Evolutionary conservation across 2,113 vertebrate species (phyloP), one percentile per base, ranked within the genome.

Genomic region (Pterocles burchelli): DNA sequence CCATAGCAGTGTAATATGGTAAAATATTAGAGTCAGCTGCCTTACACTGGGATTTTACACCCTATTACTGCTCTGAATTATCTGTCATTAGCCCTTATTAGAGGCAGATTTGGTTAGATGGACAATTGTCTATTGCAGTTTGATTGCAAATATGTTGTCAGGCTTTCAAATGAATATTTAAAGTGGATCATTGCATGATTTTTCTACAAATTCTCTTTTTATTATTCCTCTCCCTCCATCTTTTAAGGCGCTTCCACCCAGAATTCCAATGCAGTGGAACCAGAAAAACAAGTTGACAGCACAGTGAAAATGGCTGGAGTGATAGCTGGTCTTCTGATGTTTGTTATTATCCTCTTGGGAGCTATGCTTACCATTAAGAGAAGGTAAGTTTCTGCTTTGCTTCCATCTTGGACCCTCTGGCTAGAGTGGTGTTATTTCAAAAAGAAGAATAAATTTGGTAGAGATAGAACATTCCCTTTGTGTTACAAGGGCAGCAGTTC

Each of bases 231-330:
- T 95, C 91, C 58, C 51, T 93, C 43, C 49, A 51, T 80, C 67
- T 89, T 90, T 97, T 81, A 97, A 99, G 99, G 99, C 85, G 99
- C 99, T 10, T 99, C 99, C 88, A 99, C 99, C 4, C 99, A 99
- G 97, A 99, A 99, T 95, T 99, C 99, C 26, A 99, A 99, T 33
- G 98, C 99, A 8, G 98, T 99, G 97, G 99, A 99, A 90, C 99
- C 99, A 0, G 99, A 99, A 98, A 99, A 99, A 92, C 99, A 99
- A 96, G 99, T 99, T 62, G 99, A 99, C 97, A 98, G 98, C 95
- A 99, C 99, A 0, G 99, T 99, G 95, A 99, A 99, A 96, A 99
- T 99, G 98, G 99, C 99, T 0, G 99, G 99, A 6, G 99, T 99
- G 68, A 98, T 99, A 34, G 99, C 99, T 4, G 99, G 99, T 20